Evolutionary conservation across 2,888 invertebrate species (phyloP).

Genomic region (Hypomecis atomaria): DNA sequence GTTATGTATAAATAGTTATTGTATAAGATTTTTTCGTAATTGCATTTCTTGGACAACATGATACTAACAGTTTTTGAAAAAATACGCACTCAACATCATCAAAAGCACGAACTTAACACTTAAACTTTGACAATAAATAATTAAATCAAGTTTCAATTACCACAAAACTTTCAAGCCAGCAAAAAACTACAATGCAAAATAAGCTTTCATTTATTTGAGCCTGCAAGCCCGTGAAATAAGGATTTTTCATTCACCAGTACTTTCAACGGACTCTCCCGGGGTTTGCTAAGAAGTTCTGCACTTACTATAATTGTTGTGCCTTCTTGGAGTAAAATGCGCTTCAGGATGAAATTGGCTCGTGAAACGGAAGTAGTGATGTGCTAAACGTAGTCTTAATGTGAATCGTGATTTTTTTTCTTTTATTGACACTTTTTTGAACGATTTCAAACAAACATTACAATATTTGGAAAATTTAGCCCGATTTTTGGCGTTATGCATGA

Average conservation of each 20-base stretch:
- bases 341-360: slow-evolving; percentile 53
- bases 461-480: too few relatives aligned
- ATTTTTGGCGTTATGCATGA: too few relatives aligned
- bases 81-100: too few relatives aligned
- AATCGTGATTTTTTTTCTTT: not conserved
- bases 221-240: slow-evolving; percentile 42
- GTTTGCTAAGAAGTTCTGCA: slow-evolving; percentile 60
- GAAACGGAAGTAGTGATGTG: slow-evolving; percentile 48
- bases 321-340: slow-evolving; percentile 52
- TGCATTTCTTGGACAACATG: too few relatives aligned
- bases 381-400: slow-evolving; percentile 14
- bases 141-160: slow-evolving; percentile 1
- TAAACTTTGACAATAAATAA: too few relatives aligned
- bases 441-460: too few relatives aligned
- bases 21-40: too few relatives aligned
- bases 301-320: slow-evolving; percentile 66
- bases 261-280: slow-evolving; percentile 52
- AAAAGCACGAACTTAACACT: too few relatives aligned
- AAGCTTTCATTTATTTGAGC: slow-evolving; percentile 31
- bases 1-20: too few relatives aligned
- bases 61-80: not conserved
- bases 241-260: slow-evolving; percentile 52
- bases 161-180: slow-evolving; percentile 1
- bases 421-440: too few relatives aligned
- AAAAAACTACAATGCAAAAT: slow-evolving; percentile 27